These are phyloP conservation scores for Trissoscelio sp. DNA, from an alignment of 2,888 invertebrate species.

Conservation along the genomic window DNA sequence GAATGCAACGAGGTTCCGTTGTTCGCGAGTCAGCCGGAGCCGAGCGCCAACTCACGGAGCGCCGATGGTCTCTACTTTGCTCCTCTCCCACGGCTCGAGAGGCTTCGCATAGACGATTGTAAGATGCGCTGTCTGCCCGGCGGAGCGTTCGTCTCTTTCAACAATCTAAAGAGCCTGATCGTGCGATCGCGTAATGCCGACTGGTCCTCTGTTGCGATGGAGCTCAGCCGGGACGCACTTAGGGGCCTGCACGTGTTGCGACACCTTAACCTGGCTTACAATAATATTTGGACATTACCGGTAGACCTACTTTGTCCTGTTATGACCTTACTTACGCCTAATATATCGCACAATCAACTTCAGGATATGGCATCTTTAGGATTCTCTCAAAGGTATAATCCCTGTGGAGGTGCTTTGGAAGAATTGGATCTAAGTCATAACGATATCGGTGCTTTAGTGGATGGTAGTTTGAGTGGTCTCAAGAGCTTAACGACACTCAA, in stretches of 20 bases:
- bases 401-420: constrained; percentile 89
- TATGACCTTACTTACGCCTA: constrained; percentile 88
- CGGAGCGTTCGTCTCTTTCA: constrained; percentile 88
- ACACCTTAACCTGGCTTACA: constrained; percentile 89
- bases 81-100: constrained; percentile 87
- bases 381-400: constrained; percentile 89
- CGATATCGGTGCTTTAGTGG: constrained; percentile 88
- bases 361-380: constrained; percentile 91
- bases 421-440: constrained; percentile 90
- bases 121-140: constrained; percentile 90
- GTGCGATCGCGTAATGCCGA: constrained; percentile 91
- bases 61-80: constrained; percentile 84
- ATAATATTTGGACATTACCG: constrained; percentile 91
- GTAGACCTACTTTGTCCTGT: constrained; percentile 89
- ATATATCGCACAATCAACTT: constrained; percentile 90
- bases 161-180: constrained; percentile 87
- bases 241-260: constrained; percentile 88
- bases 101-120: constrained; percentile 90
- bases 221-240: constrained; percentile 89
- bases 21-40: constrained; percentile 88
- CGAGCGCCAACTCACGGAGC: no score
- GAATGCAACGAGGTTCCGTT: constrained; percentile 91
- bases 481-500: constrained; percentile 88
- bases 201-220: constrained; percentile 91
- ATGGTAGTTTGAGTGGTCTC: constrained; percentile 89